Conservation (phyloP, 2,113 vertebrate genomes). For the Amazona guildingii region DNA sequence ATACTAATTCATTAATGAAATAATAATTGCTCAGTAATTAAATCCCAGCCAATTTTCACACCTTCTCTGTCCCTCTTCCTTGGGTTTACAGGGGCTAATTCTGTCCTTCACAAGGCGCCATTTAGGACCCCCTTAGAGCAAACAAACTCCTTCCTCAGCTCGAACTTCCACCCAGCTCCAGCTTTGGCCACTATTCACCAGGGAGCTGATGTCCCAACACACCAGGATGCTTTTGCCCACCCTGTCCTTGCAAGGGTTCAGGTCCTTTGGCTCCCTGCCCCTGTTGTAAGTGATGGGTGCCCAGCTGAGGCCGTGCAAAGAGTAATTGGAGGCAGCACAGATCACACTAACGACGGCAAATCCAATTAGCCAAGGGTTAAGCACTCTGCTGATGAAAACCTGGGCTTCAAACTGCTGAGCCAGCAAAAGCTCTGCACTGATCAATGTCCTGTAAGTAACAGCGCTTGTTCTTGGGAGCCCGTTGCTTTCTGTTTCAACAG, state of each 20-base stretch:
- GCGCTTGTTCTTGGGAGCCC: not conserved
- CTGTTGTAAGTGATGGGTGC: accelerated
- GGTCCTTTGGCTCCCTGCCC: not conserved
- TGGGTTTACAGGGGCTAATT: not conserved
- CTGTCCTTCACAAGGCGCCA: not conserved
- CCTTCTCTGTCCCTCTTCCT: not conserved
- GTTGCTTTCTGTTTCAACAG: not conserved
- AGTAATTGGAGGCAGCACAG: not conserved
- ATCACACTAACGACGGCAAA: not conserved
- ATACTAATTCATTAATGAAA: not conserved
- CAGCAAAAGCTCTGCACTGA: not conserved
- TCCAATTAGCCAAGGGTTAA: constrained; percentile 57
- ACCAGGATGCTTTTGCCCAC: accelerated
- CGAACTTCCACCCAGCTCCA: not conserved
- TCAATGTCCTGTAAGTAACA: constrained; percentile 3
- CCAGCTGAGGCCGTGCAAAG: not conserved
- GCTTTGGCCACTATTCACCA: not conserved
- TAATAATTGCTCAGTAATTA: not conserved
- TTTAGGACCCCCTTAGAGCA: not conserved
- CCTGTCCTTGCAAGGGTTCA: not conserved
- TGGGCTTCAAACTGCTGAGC: constrained; percentile 21
- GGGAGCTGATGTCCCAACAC: not conserved
- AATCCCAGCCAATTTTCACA: not conserved
- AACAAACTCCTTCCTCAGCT: accelerated
- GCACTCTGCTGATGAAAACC: constrained; percentile 25